Conservation (phyloP, 1,140 invertebrate species). For the Ylistrum balloti region DNA sequence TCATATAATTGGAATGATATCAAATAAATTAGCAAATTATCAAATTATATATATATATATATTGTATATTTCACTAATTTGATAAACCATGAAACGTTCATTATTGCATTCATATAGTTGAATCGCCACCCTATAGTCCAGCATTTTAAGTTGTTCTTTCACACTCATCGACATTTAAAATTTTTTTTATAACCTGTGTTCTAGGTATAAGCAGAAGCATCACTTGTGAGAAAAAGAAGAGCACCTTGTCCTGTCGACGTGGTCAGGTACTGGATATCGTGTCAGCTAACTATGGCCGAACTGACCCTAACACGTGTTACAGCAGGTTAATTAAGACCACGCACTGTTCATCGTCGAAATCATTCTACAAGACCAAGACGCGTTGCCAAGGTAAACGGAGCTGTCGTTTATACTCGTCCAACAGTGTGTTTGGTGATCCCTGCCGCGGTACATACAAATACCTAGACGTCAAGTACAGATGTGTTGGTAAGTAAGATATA, state of each 20-base stretch:
- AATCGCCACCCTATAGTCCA: no score
- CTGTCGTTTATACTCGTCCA: neutral
- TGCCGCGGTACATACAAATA: constrained; percentile 43
- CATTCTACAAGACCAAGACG: neutral
- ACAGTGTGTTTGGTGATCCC: constrained; percentile 41
- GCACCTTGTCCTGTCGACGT: neutral
- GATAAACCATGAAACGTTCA: no score
- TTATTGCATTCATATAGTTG: no score
- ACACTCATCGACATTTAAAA: no score
- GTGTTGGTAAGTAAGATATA: neutral
- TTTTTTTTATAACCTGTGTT: neutral
- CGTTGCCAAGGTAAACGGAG: neutral
- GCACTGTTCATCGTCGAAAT: neutral
- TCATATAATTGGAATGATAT: no score
- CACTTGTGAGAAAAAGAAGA: neutral
- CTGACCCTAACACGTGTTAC: neutral
- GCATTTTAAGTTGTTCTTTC: no score
- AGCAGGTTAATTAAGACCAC: neutral
- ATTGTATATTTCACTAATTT: no score
- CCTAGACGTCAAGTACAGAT: constrained; percentile 10
- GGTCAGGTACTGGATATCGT: neutral
- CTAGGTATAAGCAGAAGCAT: neutral
- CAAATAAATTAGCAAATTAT: no score
- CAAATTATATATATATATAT: no score
- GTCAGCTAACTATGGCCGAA: constrained; percentile 12